Base-by-base conservation (phyloP, 2,888 invertebrate species). In the Drosophila silvestris region DNA sequence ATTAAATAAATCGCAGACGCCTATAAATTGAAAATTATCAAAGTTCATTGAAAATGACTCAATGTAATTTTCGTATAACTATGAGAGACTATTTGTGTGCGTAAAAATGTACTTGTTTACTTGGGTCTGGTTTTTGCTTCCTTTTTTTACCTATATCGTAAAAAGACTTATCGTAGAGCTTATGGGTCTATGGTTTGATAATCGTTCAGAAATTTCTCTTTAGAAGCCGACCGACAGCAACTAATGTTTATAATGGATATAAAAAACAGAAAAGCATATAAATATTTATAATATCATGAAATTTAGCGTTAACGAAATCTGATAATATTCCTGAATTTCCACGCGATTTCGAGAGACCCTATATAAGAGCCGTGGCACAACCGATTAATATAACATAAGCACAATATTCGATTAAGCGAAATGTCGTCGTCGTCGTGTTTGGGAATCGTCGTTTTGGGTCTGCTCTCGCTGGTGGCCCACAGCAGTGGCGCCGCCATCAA, bases 241-340 rank as follows among this genome's bases (percentile, higher is more conserved):
- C 79, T 66, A 67, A 16, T 61, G 62, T 91, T 91, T 92, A 91
- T 92, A 77, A 85, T 82, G 83, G 82, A 90, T 91, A 91, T 91
- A 89, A 89, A 90, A 68, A 37, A 57, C 14, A 58, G 35, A 30
- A 53, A 14, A 30, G 22, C 52, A 72, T 47, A 85, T 85, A 78
- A 82, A 72, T 65, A 16, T 80, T 85, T 83, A 88, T 75, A 74
- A 89, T 85, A 87, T 85, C 73, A 66, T 60, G 65, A 69, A 59
- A 77, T 73, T 62, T 86, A 77, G 16, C 39, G 70, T 56, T 68
- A 74, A 74, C 73, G 77, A 81, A 90, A 89, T 90, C 84, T 79
- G 70, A 77, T 63, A 68, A 32, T 59, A 70, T 74, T 73, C 61
- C 61, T 64, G 79, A 69, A 86, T 79, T 81, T 76, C 16, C 41